Percentiles rank a stretch among this genome's conserved stretches.
phyloP scores from a whole-genome alignment of 2,113 vertebrate genomes.

The Cnemophilus loriae region DNA sequence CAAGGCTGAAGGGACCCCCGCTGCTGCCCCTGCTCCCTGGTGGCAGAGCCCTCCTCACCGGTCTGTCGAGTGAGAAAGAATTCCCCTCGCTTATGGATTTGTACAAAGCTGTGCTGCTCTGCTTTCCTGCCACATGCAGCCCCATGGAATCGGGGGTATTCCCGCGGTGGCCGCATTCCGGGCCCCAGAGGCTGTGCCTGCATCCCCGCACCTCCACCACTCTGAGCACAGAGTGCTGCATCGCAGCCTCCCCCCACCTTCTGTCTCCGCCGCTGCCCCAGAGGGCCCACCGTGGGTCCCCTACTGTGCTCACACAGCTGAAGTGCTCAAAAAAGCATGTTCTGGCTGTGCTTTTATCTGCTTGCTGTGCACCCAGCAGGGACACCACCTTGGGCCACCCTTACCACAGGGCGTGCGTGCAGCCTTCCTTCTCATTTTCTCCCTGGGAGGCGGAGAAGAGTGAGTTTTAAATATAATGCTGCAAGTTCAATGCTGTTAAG shows the following conservation, averaged over 20 bases:
- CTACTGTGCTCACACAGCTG: fast-evolving
- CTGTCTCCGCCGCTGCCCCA: fast-evolving
- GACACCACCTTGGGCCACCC: background rate
- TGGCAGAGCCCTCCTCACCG: background rate
- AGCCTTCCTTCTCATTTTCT: background rate
- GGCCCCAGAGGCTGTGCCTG: background rate
- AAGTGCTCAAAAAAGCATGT: background rate
- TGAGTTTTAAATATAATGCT: background rate
- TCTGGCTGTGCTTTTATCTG: background rate
- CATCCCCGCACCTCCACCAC: fast-evolving
- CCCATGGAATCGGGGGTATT: fast-evolving
- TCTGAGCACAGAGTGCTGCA: background rate
- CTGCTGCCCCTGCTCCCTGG: background rate
- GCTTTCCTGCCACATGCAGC: fast-evolving
- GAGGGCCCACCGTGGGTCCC: background rate
- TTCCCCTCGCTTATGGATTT: fast-evolving
- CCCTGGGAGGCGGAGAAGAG: background rate
- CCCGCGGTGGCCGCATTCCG: fast-evolving
- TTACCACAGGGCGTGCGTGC: background rate
- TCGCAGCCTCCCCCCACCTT: background rate
- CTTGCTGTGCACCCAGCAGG: background rate
- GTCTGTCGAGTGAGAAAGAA: background rate
- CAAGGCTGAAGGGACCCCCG: background rate
- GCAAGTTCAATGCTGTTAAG: background rate
- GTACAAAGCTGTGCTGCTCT: background rate